Conservation (phyloP, 1,140 invertebrate genomes). For the Neuroterus valhalla region DNA sequence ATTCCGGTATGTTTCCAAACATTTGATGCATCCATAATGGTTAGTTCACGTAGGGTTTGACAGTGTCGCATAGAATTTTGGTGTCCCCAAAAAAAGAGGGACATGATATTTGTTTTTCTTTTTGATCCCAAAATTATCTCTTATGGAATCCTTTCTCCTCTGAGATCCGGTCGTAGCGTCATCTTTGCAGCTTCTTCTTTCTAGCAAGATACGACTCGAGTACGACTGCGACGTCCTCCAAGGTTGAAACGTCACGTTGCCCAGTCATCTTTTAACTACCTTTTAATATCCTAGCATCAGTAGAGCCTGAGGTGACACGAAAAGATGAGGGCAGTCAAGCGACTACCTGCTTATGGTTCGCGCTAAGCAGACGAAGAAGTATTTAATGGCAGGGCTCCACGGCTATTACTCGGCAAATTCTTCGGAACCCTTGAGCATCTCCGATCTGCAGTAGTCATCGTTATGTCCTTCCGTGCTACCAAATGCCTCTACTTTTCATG, state of each 20-base stretch:
- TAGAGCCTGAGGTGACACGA: conserved; percentile 62
- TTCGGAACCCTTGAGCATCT: conserved; percentile 55
- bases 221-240: conserved; percentile 28
- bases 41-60: too few relatives aligned
- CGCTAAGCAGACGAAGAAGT: conserved; percentile 55
- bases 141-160: too few relatives aligned
- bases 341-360: conserved; percentile 63
- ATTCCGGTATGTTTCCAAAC: too few relatives aligned
- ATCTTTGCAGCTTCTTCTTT: too few relatives aligned
- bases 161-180: too few relatives aligned
- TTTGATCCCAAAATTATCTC: too few relatives aligned
- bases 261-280: conserved; percentile 68
- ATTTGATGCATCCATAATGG: too few relatives aligned
- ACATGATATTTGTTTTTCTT: too few relatives aligned
- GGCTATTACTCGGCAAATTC: conserved; percentile 71
- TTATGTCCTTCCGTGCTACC: conserved; percentile 60
- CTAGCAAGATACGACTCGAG: too few relatives aligned
- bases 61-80: too few relatives aligned
- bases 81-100: too few relatives aligned
- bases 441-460: conserved; percentile 60
- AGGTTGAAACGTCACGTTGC: conserved; percentile 56
- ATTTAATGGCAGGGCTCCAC: conserved; percentile 68
- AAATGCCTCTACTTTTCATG: conserved; percentile 31
- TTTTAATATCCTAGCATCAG: conserved; percentile 64
- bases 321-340: conserved; percentile 61